A percentile compares a stretch with the other conserved stretches of the same genome.
phyloP scores from a whole-genome alignment of 2,797 vertebrate genomes.

The Oryzias dopingdopingensis region DNA sequence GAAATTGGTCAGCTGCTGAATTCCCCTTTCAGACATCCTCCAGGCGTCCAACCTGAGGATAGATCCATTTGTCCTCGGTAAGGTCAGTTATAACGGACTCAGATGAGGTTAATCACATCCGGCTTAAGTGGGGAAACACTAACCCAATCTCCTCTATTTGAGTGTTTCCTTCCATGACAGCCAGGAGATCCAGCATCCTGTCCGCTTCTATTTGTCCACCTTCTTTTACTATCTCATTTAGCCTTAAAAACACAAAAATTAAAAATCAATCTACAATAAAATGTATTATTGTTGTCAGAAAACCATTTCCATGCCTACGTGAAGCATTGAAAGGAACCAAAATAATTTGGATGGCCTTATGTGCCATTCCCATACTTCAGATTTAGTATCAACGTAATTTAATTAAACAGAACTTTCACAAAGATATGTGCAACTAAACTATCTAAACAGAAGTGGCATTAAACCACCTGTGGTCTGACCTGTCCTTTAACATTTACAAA shows the following conservation, averaged over 20 bases:
- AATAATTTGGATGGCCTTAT: neutral
- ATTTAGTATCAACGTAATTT: too few relatives aligned
- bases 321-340: too few relatives aligned
- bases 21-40: conserved; percentile 73
- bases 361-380: too few relatives aligned
- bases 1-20: conserved; percentile 67
- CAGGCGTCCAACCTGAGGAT: conserved; percentile 80
- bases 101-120: neutral
- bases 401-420: neutral
- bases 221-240: conserved; percentile 65
- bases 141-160: conserved; percentile 79
- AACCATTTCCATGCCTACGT: neutral
- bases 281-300: neutral
- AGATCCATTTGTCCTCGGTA: neutral
- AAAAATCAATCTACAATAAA: neutral
- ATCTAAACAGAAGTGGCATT: conserved; percentile 17
- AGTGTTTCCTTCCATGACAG: conserved; percentile 61
- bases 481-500: neutral
- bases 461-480: neutral
- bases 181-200: conserved; percentile 48
- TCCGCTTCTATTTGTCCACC: conserved; percentile 24
- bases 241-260: conserved; percentile 52
- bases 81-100: neutral
- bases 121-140: conserved; percentile 43
- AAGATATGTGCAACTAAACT: conserved; percentile 7